These are phyloP conservation scores for Macropodus opercularis DNA, from an alignment of 2,797 vertebrate genomes.

Conservation along the genomic window DNA sequence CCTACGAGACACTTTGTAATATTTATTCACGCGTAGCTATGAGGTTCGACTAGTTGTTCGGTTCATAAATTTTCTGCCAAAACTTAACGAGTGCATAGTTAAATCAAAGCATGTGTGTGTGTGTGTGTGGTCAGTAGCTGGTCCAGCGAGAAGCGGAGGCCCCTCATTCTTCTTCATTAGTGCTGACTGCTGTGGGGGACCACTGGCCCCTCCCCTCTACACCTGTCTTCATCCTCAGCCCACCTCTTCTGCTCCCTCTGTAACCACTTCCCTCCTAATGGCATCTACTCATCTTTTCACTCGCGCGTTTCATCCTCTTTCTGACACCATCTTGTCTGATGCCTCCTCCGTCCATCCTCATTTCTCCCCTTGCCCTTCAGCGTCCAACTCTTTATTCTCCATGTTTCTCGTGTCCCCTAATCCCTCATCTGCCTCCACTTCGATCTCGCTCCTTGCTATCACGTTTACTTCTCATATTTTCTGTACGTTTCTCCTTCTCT, in stretches of 20 bases:
- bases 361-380: slow-evolving; percentile 9
- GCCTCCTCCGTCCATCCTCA: background rate
- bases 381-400: background rate
- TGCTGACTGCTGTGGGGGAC: slow-evolving; percentile 60
- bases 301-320: background rate
- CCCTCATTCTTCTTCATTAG: slow-evolving; percentile 79
- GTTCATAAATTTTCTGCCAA: slow-evolving; percentile 38
- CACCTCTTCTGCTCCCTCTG: slow-evolving; percentile 40
- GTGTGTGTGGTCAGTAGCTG: slow-evolving; percentile 50
- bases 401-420: slow-evolving; percentile 5
- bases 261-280: slow-evolving; percentile 17
- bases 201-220: slow-evolving; percentile 21
- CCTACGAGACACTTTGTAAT: slow-evolving; percentile 39
- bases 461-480: slow-evolving; percentile 6
- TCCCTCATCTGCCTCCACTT: slow-evolving; percentile 10
- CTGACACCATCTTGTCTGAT: slow-evolving; percentile 4
- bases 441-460: background rate
- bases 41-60: slow-evolving; percentile 27
- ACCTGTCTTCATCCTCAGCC: slow-evolving; percentile 43
- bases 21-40: slow-evolving; percentile 44
- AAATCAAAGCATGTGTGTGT: slow-evolving; percentile 13
- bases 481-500: background rate
- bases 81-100: slow-evolving; percentile 22
- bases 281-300: background rate
- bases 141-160: slow-evolving; percentile 53